Conservation (phyloP, 2,888 invertebrate genomes). For the Agonopterix arenella region DNA sequence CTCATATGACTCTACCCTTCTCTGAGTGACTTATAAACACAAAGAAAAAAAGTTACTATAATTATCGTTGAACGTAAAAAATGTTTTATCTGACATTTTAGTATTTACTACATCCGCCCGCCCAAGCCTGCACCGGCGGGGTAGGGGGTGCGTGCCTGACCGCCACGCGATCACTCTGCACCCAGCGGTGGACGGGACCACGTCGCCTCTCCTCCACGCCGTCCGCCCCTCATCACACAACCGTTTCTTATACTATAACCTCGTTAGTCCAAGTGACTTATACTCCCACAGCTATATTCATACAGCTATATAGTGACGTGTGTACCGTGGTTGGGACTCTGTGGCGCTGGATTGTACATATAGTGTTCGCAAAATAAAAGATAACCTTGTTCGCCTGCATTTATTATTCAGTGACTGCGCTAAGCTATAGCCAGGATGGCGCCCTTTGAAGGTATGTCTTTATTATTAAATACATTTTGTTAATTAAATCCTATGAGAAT, state of each 20-base stretch:
- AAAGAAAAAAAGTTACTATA: not conserved
- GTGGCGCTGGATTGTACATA: constrained; percentile 31
- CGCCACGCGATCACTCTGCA: constrained; percentile 67
- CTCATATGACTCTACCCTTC: not conserved
- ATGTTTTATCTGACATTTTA: constrained; percentile 30
- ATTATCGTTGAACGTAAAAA: not conserved
- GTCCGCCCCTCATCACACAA: constrained; percentile 28
- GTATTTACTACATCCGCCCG: constrained; percentile 39
- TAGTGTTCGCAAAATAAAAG: constrained; percentile 31
- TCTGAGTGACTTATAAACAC: not conserved
- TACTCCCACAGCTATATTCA: constrained; percentile 24
- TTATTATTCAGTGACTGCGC: constrained; percentile 70
- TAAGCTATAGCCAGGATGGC: constrained; percentile 67
- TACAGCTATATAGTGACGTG: constrained; percentile 32
- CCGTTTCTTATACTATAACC: constrained; percentile 49
- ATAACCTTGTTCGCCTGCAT: constrained; percentile 64
- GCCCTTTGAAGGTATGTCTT: constrained; percentile 61
- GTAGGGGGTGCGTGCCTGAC: constrained; percentile 25
- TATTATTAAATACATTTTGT: no score
- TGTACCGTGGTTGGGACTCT: constrained; percentile 13
- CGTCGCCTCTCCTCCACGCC: constrained; percentile 37
- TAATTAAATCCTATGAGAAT: no score
- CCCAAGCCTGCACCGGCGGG: constrained; percentile 40
- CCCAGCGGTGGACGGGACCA: constrained; percentile 50
- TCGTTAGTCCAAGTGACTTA: constrained; percentile 56